Percentiles rank a stretch among this genome's conserved stretches.
These are phyloP conservation scores for Ganaspis brasiliensis DNA, from an alignment of 2,888 invertebrate species.

Conservation along the genomic window DNA sequence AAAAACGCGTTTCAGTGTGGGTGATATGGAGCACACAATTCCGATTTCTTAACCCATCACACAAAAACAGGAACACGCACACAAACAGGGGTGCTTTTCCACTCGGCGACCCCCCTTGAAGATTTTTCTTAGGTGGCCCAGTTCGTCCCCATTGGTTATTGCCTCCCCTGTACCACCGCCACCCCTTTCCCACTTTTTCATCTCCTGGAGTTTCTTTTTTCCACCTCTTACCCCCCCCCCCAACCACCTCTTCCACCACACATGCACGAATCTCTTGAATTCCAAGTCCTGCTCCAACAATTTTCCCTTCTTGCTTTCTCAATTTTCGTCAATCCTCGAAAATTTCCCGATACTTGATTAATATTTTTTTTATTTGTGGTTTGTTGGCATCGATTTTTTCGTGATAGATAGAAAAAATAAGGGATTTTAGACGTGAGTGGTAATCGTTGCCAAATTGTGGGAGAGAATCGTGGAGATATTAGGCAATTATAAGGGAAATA, in stretches of 20 bases:
- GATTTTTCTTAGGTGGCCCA: conserved; percentile 77
- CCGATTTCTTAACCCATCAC: conserved; percentile 63
- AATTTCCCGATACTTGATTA: no score
- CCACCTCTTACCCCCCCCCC: conserved; percentile 7
- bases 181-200: conserved; percentile 47
- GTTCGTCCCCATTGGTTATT: conserved; percentile 76
- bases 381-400: no score
- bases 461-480: no score
- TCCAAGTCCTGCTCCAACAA: conserved; percentile 53
- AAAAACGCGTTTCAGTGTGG: conserved; percentile 52
- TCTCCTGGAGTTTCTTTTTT: conserved; percentile 4
- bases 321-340: no score
- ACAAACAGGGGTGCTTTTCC: conserved; percentile 64
- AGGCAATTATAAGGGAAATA: no score
- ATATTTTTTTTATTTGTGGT: no score
- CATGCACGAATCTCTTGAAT: conserved; percentile 32
- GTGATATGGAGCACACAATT: conserved; percentile 59
- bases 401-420: no score
- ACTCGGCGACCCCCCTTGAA: conserved; percentile 66
- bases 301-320: conserved; percentile 53
- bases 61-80: conserved; percentile 53
- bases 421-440: no score
- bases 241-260: background rate
- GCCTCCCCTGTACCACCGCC: conserved; percentile 65
- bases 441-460: no score